Conservation (phyloP, 2,113 vertebrate species). For the Pseudolaguvia tuberculata region DNA sequence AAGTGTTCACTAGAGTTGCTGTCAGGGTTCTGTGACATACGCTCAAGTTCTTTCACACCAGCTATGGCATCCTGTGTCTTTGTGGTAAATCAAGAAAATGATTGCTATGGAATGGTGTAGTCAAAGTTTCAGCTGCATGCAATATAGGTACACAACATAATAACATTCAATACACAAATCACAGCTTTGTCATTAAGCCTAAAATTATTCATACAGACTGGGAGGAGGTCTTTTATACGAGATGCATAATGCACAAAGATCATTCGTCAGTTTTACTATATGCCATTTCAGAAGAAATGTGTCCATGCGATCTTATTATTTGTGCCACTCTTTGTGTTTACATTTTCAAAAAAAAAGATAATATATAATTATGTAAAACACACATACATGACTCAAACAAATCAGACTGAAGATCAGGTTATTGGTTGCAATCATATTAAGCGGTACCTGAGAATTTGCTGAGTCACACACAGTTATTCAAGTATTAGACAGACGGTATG, state of each 20-base stretch:
- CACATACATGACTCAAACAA: not conserved
- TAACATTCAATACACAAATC: conserved; percentile 30
- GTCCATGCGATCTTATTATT: not conserved
- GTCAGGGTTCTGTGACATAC: not conserved
- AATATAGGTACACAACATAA: conserved; percentile 31
- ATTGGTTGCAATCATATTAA: not conserved
- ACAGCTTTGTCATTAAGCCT: conserved; percentile 42
- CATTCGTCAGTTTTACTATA: not conserved
- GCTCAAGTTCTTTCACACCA: not conserved
- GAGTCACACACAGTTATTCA: conserved; percentile 1
- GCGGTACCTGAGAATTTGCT: not conserved
- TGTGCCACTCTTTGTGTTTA: not conserved
- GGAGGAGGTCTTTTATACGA: conserved; percentile 7
- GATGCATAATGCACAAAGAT: conserved; percentile 2
- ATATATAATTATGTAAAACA: not conserved
- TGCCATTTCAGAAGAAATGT: not conserved
- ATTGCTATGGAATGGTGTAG: not conserved
- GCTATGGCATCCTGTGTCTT: not conserved
- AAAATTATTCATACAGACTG: conserved; percentile 36
- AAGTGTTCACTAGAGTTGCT: not conserved
- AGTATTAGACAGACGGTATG: not conserved
- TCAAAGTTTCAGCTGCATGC: conserved; percentile 11
- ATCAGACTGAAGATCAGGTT: not conserved
- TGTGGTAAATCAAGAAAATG: not conserved
- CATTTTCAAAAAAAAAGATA: not conserved